Percentiles rank a stretch among this genome's conserved stretches.
phyloP scores from a whole-genome alignment of 2,888 invertebrate genomes.

The Noctua janthe region DNA sequence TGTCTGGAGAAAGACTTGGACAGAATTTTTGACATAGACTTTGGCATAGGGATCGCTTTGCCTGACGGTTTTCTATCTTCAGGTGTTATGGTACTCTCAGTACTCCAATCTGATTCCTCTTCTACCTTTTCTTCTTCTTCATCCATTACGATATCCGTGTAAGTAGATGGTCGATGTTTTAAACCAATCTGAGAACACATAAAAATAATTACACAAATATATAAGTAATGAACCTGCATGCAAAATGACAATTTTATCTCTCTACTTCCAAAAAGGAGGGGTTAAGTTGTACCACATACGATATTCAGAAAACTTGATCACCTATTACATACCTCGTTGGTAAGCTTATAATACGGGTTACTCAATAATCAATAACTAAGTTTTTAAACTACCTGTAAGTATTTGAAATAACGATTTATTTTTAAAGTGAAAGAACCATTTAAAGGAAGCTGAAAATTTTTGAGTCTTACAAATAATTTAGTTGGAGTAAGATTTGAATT shows the following conservation, averaged over 20 bases:
- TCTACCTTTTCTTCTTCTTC: slow-evolving; percentile 63
- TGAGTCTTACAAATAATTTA: neutral
- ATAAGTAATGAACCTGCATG: neutral
- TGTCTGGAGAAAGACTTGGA: slow-evolving; percentile 75
- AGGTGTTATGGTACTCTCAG: slow-evolving; percentile 66
- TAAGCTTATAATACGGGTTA: neutral
- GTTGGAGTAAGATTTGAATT: neutral
- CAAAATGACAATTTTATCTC: neutral
- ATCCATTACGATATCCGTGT: slow-evolving; percentile 68
- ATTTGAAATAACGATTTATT: neutral
- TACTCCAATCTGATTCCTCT: slow-evolving; percentile 77
- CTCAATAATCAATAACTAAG: neutral
- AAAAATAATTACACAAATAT: neutral
- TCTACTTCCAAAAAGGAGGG: neutral
- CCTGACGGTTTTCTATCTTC: slow-evolving; percentile 48
- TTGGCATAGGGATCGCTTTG: slow-evolving; percentile 67
- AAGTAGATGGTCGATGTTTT: slow-evolving; percentile 68
- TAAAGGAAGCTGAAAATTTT: too few relatives aligned
- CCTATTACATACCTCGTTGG: neutral
- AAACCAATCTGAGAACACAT: slow-evolving; percentile 55
- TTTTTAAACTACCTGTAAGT: neutral
- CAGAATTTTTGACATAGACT: slow-evolving; percentile 62
- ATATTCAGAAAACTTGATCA: neutral
- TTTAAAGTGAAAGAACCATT: neutral
- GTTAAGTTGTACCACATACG: neutral